These are phyloP conservation scores for Pheosia tremula DNA, from an alignment of 2,888 invertebrate genomes.

Conservation along the genomic window DNA sequence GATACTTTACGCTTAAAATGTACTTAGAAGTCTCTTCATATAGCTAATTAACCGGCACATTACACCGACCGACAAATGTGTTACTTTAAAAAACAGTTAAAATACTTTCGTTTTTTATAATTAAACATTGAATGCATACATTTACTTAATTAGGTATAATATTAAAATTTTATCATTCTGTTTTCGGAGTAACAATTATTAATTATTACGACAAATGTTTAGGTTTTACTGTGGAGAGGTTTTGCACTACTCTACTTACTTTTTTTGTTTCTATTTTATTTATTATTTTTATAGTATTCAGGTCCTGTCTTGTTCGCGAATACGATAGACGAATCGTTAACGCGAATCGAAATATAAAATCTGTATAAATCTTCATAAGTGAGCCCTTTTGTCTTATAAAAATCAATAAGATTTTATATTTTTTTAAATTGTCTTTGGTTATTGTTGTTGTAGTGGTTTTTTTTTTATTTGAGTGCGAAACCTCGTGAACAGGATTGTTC, in stretches of 20 bases:
- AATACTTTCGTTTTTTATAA: slow-evolving; percentile 55
- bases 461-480: slow-evolving; percentile 34
- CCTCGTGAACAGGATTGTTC: slow-evolving; percentile 38
- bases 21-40: slow-evolving; percentile 67
- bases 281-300: slow-evolving; percentile 17
- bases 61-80: slow-evolving; percentile 49
- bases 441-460: slow-evolving; percentile 21
- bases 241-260: slow-evolving; percentile 18
- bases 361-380: slow-evolving; percentile 55
- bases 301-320: slow-evolving; percentile 44
- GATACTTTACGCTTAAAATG: slow-evolving; percentile 63
- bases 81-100: slow-evolving; percentile 64
- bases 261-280: slow-evolving; percentile 12
- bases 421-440: slow-evolving; percentile 25
- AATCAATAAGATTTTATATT: slow-evolving; percentile 61
- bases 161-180: slow-evolving; percentile 41
- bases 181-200: slow-evolving; percentile 65
- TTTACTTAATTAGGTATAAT: slow-evolving; percentile 59
- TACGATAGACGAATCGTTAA: slow-evolving; percentile 32
- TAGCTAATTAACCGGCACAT: slow-evolving; percentile 46
- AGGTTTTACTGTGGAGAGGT: slow-evolving; percentile 30
- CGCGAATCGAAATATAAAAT: slow-evolving; percentile 61
- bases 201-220: slow-evolving; percentile 44
- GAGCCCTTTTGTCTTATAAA: slow-evolving; percentile 67
- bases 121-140: slow-evolving; percentile 73